Percentiles rank a stretch among this genome's conserved stretches.
Conservation (phyloP, 2,888 invertebrate genomes). For the Esperia sulphurella region DNA sequence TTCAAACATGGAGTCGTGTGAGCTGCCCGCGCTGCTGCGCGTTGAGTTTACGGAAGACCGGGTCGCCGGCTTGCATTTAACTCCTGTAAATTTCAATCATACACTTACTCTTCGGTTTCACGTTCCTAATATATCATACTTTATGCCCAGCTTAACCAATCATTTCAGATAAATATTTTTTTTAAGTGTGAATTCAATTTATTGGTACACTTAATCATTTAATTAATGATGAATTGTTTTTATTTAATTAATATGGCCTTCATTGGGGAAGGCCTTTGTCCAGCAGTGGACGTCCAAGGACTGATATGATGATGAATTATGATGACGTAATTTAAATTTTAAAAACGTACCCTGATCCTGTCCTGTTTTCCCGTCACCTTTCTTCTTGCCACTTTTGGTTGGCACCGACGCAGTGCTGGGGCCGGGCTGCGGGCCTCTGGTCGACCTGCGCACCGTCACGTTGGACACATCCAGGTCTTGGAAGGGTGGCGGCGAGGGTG, state of each 20-base stretch:
- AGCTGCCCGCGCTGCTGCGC: constrained; percentile 40
- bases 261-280: too few relatives aligned
- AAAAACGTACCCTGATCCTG: constrained; percentile 22
- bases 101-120: too few relatives aligned
- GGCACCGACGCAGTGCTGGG: constrained; percentile 41
- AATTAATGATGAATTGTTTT: too few relatives aligned
- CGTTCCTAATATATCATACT: too few relatives aligned
- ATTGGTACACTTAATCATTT: too few relatives aligned
- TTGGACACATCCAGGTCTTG: constrained; percentile 50
- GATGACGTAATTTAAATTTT: too few relatives aligned
- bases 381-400: constrained; percentile 11
- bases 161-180: too few relatives aligned
- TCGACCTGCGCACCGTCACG: constrained; percentile 47
- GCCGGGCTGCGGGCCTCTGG: constrained; percentile 31
- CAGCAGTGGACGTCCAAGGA: too few relatives aligned
- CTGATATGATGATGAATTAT: too few relatives aligned
- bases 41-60: constrained; percentile 36
- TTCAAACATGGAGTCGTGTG: constrained; percentile 33
- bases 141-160: too few relatives aligned
- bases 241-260: too few relatives aligned
- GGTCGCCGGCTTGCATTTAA: constrained; percentile 15
- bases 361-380: constrained; percentile 24
- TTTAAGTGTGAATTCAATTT: too few relatives aligned
- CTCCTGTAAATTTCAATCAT: not conserved
- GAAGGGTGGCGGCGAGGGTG: constrained; percentile 24